A percentile compares a stretch with the other conserved stretches of the same genome.
These are phyloP conservation scores for Conus ventricosus DNA, from an alignment of 1,140 invertebrate species.

Conservation along the genomic window DNA sequence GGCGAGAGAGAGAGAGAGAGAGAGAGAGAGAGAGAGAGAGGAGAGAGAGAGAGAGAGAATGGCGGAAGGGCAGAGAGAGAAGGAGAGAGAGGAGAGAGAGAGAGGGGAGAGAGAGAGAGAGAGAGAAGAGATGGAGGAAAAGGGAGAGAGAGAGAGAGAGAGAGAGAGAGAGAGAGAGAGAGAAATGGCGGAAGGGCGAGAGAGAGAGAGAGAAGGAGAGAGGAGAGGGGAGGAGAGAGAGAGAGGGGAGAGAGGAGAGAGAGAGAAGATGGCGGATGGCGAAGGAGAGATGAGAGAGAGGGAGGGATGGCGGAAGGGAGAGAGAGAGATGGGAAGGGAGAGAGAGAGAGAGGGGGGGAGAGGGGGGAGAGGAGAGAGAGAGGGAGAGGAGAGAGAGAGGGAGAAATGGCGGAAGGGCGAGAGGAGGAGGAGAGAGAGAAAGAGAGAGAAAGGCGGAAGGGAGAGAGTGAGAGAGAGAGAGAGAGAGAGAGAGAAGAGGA, in stretches of 20 bases:
- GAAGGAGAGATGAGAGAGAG: constrained; percentile 18
- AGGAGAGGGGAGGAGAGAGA: background rate
- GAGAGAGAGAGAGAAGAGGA: background rate
- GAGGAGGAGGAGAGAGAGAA: background rate
- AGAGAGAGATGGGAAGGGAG: background rate
- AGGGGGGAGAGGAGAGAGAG: constrained; percentile 10
- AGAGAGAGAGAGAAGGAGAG: constrained; percentile 21
- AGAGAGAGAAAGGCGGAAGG: background rate
- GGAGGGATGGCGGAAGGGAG: background rate
- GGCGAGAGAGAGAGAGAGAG: constrained; percentile 19
- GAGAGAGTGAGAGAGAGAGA: constrained; percentile 23
- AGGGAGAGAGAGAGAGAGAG: constrained; percentile 14
- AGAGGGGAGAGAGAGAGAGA: constrained; percentile 16
- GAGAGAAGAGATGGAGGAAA: background rate
- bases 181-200: background rate
- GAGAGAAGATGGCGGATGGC: background rate
- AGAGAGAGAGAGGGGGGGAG: background rate
- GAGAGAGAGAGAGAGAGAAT: background rate
- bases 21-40: constrained; percentile 8
- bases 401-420: background rate
- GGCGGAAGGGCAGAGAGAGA: background rate
- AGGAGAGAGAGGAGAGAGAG: background rate
- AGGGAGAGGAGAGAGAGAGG: background rate
- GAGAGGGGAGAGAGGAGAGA: background rate
- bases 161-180: background rate